Evolutionary conservation across 2,113 vertebrate species (phyloP).

Genomic region (Strix aluco): DNA sequence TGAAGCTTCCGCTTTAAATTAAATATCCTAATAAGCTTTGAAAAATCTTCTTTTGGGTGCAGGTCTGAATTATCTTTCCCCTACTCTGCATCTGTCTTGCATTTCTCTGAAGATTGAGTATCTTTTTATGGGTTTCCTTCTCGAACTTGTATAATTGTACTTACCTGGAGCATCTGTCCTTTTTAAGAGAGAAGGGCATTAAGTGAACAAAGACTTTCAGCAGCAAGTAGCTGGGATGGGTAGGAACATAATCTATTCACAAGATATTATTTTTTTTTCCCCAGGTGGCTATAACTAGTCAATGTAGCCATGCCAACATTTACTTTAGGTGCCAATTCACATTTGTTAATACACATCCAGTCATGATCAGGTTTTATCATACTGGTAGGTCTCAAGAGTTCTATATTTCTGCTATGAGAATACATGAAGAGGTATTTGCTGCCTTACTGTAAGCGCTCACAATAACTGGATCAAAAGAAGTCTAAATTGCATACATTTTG

Average conservation of each 20-base stretch:
- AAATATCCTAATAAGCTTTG: not conserved
- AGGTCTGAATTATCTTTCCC: not conserved
- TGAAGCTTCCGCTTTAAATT: not conserved
- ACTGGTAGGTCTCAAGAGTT: not conserved
- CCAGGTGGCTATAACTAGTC: not conserved
- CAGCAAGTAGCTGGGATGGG: not conserved
- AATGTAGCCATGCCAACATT: not conserved
- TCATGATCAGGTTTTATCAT: not conserved
- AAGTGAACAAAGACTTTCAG: not conserved
- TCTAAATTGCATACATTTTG: not conserved
- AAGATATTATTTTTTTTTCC: fast-evolving
- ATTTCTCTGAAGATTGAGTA: not conserved
- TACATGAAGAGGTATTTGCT: not conserved
- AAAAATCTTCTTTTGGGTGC: not conserved
- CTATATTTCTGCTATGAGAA: not conserved
- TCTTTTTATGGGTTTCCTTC: not conserved
- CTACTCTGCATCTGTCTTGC: not conserved
- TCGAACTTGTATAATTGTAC: not conserved
- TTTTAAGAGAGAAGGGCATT: not conserved
- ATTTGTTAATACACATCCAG: not conserved
- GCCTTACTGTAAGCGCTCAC: not conserved
- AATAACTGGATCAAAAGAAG: not conserved
- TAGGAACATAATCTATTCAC: not conserved
- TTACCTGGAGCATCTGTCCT: not conserved
- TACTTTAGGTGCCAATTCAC: not conserved